A percentile compares a stretch with the other conserved stretches of the same genome.
phyloP scores from a whole-genome alignment of 2,113 vertebrate genomes.

The Halcyon senegalensis region DNA sequence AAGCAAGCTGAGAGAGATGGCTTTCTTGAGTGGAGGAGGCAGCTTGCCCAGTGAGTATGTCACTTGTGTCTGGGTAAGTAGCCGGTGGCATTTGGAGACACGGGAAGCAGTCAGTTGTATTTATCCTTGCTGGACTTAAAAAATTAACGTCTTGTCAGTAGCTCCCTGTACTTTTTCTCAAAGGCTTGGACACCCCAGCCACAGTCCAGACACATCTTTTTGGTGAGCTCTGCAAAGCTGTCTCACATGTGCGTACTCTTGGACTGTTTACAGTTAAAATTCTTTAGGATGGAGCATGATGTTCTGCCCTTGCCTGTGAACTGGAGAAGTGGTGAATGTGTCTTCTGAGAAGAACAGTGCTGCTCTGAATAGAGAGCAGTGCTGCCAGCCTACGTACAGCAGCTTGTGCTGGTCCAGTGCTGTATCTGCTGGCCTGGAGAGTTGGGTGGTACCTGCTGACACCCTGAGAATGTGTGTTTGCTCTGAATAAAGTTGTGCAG shows the following conservation, averaged over 20 bases:
- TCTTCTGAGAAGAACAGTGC: neutral
- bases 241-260: neutral
- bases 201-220: neutral
- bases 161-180: neutral
- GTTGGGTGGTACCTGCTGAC: neutral
- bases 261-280: neutral
- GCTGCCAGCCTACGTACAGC: neutral
- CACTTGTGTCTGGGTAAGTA: neutral
- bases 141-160: rapidly evolving
- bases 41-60: conserved; percentile 84
- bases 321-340: neutral
- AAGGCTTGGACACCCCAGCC: neutral
- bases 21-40: conserved; percentile 93
- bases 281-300: neutral
- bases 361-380: neutral
- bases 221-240: neutral
- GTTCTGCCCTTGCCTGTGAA: neutral
- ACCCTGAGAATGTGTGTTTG: neutral
- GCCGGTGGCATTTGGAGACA: neutral
- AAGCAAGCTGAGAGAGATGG: conserved; percentile 88
- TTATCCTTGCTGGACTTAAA: neutral
- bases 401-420: neutral
- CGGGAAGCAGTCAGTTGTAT: neutral
- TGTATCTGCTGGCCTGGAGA: neutral
- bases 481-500: neutral